Conservation (phyloP, 2,888 invertebrate species). For the Cephalotes varians region DNA sequence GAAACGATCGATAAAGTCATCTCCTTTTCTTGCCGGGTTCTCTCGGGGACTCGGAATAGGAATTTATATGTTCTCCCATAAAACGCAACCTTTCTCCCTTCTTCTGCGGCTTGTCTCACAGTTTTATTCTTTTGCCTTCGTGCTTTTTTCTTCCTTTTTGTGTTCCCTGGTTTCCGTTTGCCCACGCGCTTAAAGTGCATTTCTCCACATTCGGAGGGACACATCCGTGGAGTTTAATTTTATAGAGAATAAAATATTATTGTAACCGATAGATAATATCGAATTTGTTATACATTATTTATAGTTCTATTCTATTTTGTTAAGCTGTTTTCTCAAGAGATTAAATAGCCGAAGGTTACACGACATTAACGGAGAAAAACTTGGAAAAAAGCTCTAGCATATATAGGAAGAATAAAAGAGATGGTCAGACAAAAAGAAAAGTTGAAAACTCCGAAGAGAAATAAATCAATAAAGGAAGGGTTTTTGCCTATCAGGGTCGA, state of each 20-base stretch:
- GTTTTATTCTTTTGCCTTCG: slow-evolving; percentile 28
- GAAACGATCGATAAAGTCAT: slow-evolving; percentile 64
- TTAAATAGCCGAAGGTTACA: not conserved
- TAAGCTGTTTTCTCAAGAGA: slow-evolving; percentile 2
- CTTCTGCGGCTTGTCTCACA: slow-evolving; percentile 51
- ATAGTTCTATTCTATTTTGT: not conserved
- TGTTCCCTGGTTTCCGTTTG: slow-evolving; percentile 8
- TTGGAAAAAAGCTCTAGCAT: not conserved
- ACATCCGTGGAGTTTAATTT: slow-evolving; percentile 19
- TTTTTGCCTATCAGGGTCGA: slow-evolving; percentile 15
- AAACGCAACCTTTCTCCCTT: slow-evolving; percentile 57
- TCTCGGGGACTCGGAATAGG: slow-evolving; percentile 59
- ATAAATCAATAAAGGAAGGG: slow-evolving; percentile 35
- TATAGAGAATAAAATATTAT: slow-evolving; percentile 8
- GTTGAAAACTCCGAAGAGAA: slow-evolving; percentile 32
- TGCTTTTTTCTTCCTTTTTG: slow-evolving; percentile 14
- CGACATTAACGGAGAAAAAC: not conserved
- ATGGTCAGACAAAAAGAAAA: not conserved
- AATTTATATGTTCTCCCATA: slow-evolving; percentile 62
- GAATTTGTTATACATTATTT: slow-evolving; percentile 19
- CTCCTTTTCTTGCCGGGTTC: slow-evolving; percentile 37
- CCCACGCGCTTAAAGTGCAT: slow-evolving; percentile 11
- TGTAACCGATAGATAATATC: slow-evolving; percentile 20
- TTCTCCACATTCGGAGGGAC: slow-evolving; percentile 17
- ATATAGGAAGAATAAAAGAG: not conserved